Evolutionary conservation across 37 sponge, comb jelly and placozoan species (phyloP).

Genomic region (Beroe ovata): DNA sequence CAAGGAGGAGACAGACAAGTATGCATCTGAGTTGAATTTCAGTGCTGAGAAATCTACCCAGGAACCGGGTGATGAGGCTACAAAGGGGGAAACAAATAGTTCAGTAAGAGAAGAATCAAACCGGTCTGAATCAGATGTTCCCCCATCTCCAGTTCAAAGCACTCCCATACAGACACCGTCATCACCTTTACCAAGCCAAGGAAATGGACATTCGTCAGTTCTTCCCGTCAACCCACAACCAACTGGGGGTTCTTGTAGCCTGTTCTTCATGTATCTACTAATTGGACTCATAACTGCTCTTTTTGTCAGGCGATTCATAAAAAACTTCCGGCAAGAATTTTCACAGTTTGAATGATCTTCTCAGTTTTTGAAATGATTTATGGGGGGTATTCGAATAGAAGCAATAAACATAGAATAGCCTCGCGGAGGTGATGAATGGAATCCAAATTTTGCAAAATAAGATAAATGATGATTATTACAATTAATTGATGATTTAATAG

Average conservation of each 20-base stretch:
- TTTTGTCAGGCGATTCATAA: neutral
- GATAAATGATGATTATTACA: too few species aligned
- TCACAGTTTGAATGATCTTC: too few species aligned
- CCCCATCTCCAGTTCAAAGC: neutral
- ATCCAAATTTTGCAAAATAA: too few species aligned
- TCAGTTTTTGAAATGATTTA: too few species aligned
- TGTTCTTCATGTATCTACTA: constrained; percentile 34
- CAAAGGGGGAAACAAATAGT: neutral
- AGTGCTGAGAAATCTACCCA: constrained; percentile 9
- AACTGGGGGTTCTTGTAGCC: neutral
- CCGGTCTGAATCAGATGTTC: neutral
- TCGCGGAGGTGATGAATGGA: too few species aligned
- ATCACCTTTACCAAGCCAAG: neutral
- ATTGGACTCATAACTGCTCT: constrained; percentile 30
- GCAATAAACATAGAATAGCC: too few species aligned
- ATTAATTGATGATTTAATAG: too few species aligned
- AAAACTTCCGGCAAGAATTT: constrained; percentile 3
- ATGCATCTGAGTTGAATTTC: constrained; percentile 10
- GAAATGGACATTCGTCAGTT: too few species aligned
- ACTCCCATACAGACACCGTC: neutral
- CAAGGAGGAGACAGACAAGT: constrained; percentile 28
- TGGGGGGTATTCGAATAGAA: too few species aligned
- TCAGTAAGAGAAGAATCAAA: neutral
- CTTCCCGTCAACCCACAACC: neutral
- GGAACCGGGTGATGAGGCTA: neutral